These are phyloP conservation scores for Latrodectus elegans DNA, from an alignment of 2,888 invertebrate genomes.

Conservation along the genomic window DNA sequence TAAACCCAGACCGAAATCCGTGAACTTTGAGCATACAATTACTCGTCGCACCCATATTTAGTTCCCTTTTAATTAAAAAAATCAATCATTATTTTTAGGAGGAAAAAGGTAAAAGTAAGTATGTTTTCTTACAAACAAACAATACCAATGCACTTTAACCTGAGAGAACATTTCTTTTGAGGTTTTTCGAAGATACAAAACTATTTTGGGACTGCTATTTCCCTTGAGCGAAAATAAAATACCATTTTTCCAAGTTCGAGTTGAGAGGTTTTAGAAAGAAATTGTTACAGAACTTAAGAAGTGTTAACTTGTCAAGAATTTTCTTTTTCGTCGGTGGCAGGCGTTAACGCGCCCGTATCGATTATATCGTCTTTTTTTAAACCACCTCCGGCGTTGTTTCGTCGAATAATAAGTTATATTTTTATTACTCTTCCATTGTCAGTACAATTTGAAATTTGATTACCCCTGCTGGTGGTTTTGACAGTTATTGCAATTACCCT, in stretches of 20 bases:
- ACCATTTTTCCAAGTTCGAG: slow-evolving; percentile 36
- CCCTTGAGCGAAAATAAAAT: slow-evolving; percentile 40
- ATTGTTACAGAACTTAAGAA: not conserved
- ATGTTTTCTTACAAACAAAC: not conserved
- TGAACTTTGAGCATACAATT: no score
- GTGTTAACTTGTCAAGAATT: not conserved
- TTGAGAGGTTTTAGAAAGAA: slow-evolving; percentile 34
- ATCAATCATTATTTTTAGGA: no score
- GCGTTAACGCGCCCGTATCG: not conserved
- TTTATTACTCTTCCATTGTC: slow-evolving; percentile 4
- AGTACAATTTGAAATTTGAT: slow-evolving; percentile 30
- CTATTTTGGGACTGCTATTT: slow-evolving; percentile 6
- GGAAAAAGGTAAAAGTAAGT: no score
- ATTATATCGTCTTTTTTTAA: not conserved
- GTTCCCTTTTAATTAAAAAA: no score
- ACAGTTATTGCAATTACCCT: slow-evolving; percentile 61
- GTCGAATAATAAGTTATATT: slow-evolving; percentile 8
- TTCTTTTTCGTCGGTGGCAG: not conserved
- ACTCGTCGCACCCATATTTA: no score
- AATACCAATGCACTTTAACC: not conserved
- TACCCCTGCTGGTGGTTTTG: slow-evolving; percentile 21
- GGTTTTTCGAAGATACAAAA: slow-evolving; percentile 39
- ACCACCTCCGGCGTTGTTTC: slow-evolving; percentile 10
- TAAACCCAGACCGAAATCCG: no score
- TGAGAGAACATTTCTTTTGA: slow-evolving; percentile 22